Conservation (phyloP, 2,113 vertebrate genomes). For the Meleagris gallopavo region DNA sequence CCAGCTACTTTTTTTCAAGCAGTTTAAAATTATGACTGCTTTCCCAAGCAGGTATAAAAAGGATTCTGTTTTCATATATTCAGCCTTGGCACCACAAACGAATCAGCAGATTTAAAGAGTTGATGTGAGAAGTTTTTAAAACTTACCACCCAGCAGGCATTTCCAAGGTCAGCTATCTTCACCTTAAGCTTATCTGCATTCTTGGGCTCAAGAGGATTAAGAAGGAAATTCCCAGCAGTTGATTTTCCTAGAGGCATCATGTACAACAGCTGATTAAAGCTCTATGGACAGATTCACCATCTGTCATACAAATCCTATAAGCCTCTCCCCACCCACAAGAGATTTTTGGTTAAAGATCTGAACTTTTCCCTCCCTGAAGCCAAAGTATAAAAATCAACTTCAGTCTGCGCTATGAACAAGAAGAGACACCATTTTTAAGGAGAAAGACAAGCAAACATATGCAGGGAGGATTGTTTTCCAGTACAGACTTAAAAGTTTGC, state of each 20-base stretch:
- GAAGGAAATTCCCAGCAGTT: constrained; percentile 85
- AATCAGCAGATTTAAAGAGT: neutral
- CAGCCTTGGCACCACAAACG: neutral
- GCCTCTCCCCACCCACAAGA: neutral
- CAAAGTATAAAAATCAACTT: neutral
- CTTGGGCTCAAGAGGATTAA: constrained; percentile 93
- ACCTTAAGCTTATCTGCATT: constrained; percentile 96
- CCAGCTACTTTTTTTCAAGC: rapidly evolving
- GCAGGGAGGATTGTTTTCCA: neutral
- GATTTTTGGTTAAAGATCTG: neutral
- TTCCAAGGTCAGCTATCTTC: constrained; percentile 98
- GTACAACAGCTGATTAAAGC: constrained; percentile 55
- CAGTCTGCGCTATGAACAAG: neutral
- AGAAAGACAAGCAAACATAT: neutral
- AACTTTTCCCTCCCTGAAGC: neutral
- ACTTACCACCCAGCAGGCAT: constrained; percentile 99
- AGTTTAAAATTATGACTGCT: neutral
- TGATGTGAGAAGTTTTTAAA: neutral
- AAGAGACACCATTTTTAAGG: neutral
- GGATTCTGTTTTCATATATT: neutral
- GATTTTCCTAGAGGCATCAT: constrained; percentile 82
- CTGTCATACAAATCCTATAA: constrained; percentile 12
- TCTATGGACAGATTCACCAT: neutral
- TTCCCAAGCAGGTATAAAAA: neutral
- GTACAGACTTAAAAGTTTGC: neutral